Evolutionary conservation across 2,113 vertebrate species (phyloP), one percentile per base, ranked within the genome.

Genomic region (Peromyscus maniculatus): DNA sequence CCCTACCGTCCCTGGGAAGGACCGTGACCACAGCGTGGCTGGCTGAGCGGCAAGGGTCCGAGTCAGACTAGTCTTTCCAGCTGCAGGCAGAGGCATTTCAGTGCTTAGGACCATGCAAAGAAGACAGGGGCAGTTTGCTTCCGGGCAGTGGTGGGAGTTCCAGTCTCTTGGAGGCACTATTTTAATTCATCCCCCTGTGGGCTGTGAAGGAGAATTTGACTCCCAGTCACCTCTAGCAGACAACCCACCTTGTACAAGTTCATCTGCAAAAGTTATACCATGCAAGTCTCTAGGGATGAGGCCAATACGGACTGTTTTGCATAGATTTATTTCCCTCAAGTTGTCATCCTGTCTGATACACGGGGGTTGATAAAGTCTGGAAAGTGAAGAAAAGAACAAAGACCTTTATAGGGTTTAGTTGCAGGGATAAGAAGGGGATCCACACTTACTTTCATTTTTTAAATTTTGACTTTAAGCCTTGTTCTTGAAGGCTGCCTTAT

Each of bases 141-240:
- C 31, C 57, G 6, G 16, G 17, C 7, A 84, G 19, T 17, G 2
- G 0, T 2, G 36, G 7, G 6, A 36, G 64, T 33, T 36, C 28
- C 19, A 39, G 8, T 21, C 28, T 22, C 4, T 8, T 0, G 31
- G 21, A 21, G 17, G n/a, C 2, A 0, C 33, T 2, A 1, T 7
- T 24, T 19, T 9, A 16, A 2, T 33, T 59, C 0, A 31, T 24
- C 49, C 39, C 0, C 3, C 67, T 71, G 4, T 13, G 28, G 57
- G 4, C 3, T 3, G 2, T 7, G 67, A 24, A 2, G 1, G 43
- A 72, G 49, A 31, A 33, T 12, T 24, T 43, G 1, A 0, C 8
- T 16, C 17, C 26, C 6, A 6, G 0, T 9, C 0, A 3, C 43
- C 33, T 59, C 3, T 7, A 7, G 11, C 39, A 5, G 0, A 0